A percentile compares a stretch with the other conserved stretches of the same genome.
Evolutionary conservation across 2,113 vertebrate species (phyloP).

Genomic region (Trachemys scripta): DNA sequence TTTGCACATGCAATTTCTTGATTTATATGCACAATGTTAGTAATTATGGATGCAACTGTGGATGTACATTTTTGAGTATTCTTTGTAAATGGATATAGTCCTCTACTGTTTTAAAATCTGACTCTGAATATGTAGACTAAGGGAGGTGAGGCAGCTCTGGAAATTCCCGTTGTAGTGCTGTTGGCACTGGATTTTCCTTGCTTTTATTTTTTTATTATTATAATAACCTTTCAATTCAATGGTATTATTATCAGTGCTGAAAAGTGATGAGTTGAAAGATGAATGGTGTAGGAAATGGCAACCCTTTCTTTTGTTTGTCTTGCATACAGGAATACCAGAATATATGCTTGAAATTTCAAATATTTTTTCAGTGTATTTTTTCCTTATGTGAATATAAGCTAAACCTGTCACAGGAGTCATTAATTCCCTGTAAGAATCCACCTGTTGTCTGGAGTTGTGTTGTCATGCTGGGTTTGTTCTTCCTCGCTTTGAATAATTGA

Average conservation of each 20-base stretch:
- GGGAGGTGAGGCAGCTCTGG: neutral
- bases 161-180: neutral
- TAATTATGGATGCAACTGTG: neutral
- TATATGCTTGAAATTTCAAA: neutral
- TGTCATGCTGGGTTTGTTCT: neutral
- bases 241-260: neutral
- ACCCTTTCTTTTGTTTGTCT: neutral
- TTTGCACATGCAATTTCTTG: constrained; percentile 1
- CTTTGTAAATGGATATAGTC: neutral
- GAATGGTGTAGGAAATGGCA: constrained; percentile 1
- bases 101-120: neutral
- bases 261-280: neutral
- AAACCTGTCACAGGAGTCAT: neutral
- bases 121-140: constrained; percentile 22
- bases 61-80: neutral
- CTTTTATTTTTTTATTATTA: constrained; percentile 6
- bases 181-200: neutral
- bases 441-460: neutral
- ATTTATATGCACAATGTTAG: constrained; percentile 21
- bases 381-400: neutral
- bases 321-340: neutral
- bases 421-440: neutral
- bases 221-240: no score
- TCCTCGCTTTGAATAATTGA: neutral
- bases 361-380: neutral